These are phyloP conservation scores for Leptodactylus fallax DNA, from an alignment of 2,797 vertebrate genomes.

Conservation along the genomic window DNA sequence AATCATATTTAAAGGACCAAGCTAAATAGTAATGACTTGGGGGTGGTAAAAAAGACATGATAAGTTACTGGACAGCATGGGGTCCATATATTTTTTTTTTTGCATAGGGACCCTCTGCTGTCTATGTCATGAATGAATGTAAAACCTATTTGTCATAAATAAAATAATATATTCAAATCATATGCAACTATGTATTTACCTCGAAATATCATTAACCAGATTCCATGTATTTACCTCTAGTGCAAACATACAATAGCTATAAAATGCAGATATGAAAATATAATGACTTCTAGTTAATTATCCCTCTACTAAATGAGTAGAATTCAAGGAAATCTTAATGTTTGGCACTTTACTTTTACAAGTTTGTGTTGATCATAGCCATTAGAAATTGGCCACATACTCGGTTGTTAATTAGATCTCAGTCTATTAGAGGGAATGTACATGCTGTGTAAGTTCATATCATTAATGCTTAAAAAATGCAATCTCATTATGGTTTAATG, in stretches of 20 bases:
- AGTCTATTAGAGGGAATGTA: slow-evolving; percentile 64
- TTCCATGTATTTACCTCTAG: slow-evolving; percentile 8
- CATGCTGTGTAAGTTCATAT: slow-evolving; percentile 62
- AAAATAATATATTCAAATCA: not conserved
- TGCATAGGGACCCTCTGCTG: no score
- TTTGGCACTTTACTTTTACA: slow-evolving; percentile 57
- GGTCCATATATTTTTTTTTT: no score
- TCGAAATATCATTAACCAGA: slow-evolving; percentile 1
- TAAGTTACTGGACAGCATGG: no score
- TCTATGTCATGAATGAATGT: no score
- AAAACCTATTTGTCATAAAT: no score
- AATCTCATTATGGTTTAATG: slow-evolving; percentile 63
- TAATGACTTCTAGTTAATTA: slow-evolving; percentile 59
- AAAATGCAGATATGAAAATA: slow-evolving; percentile 52
- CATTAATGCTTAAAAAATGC: slow-evolving; percentile 65
- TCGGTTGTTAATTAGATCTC: slow-evolving; percentile 62
- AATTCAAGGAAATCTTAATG: slow-evolving; percentile 61
- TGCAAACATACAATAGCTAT: slow-evolving; percentile 44
- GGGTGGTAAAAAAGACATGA: no score
- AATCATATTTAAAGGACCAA: no score
- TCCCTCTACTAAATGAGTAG: slow-evolving; percentile 38
- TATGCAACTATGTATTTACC: slow-evolving; percentile 24
- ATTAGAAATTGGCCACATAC: slow-evolving; percentile 65
- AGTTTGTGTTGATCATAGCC: slow-evolving; percentile 61
- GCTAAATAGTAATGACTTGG: no score